Conservation (phyloP, 2,888 invertebrate genomes). For the Malachius bipustulatus region DNA sequence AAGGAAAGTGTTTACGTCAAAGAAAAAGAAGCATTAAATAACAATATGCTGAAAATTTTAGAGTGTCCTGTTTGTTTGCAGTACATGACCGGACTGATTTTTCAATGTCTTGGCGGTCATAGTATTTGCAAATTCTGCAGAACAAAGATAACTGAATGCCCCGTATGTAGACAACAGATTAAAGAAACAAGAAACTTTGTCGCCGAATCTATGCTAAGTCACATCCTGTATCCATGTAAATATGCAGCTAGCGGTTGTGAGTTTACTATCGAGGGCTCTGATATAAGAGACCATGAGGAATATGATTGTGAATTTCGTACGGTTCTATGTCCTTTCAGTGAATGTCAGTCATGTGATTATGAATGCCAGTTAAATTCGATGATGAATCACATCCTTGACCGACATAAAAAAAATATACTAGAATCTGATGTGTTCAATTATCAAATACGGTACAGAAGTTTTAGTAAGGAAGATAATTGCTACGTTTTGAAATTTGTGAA, state of each 20-base stretch:
- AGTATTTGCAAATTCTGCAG: constrained; percentile 30
- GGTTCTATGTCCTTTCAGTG: no score
- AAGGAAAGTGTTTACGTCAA: no score
- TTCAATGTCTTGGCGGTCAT: constrained; percentile 29
- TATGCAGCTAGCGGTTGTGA: constrained; percentile 23
- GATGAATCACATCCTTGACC: no score
- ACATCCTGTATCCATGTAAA: constrained; percentile 28
- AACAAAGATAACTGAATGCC: constrained; percentile 23
- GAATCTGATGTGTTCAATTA: constrained; percentile 22
- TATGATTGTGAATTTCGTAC: constrained; percentile 18
- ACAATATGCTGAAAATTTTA: constrained; percentile 17
- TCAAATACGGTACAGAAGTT: constrained; percentile 21
- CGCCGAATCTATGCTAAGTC: constrained; percentile 26
- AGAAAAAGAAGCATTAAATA: no score
- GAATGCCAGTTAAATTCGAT: constrained; percentile 16
- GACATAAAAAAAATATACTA: constrained; percentile 26
- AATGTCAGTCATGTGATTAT: no score
- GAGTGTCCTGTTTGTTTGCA: constrained; percentile 33
- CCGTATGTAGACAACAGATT: constrained; percentile 24
- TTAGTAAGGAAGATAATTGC: constrained; percentile 18
- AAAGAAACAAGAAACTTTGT: constrained; percentile 28
- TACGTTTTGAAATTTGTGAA: constrained; percentile 22
- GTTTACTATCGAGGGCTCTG: constrained; percentile 19
- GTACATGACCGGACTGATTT: constrained; percentile 31
- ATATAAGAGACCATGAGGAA: constrained; percentile 19